Percentiles rank a stretch among this genome's conserved stretches.
These are phyloP conservation scores for Galeopterus variegatus DNA, from an alignment of 2,113 vertebrate genomes.

Conservation along the genomic window DNA sequence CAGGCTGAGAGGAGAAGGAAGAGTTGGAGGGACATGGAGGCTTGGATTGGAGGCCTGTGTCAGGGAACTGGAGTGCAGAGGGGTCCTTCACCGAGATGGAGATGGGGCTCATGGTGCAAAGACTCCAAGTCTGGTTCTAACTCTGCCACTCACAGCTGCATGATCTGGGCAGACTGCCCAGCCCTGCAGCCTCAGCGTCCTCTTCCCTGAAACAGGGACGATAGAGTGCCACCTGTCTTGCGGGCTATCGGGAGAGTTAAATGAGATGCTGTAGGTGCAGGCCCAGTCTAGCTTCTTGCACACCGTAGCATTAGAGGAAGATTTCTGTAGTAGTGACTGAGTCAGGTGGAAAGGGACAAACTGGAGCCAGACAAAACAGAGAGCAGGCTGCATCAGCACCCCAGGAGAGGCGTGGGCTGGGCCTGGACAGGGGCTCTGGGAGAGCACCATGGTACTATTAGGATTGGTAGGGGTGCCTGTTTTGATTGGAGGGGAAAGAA, in stretches of 20 bases:
- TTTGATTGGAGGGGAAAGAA: not conserved
- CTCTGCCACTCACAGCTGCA: rapidly evolving
- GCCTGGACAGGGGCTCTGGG: not conserved
- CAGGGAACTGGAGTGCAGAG: rapidly evolving
- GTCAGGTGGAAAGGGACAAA: too few relatives aligned
- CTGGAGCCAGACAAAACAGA: not conserved
- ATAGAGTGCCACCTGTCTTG: not conserved
- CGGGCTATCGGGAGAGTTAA: not conserved
- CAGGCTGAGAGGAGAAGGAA: not conserved
- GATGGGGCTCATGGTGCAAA: not conserved
- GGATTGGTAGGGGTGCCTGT: not conserved
- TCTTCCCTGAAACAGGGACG: not conserved
- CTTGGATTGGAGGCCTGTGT: too few relatives aligned
- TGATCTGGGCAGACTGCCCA: not conserved
- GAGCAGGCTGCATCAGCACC: rapidly evolving
- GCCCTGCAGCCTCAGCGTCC: too few relatives aligned
- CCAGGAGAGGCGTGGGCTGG: rapidly evolving
- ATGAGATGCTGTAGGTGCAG: rapidly evolving
- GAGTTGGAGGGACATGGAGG: not conserved
- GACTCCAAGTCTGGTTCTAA: not conserved
- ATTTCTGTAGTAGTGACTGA: not conserved
- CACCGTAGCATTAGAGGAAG: not conserved
- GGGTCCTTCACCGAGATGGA: too few relatives aligned
- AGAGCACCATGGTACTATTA: rapidly evolving
- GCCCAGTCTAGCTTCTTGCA: not conserved